phyloP scores from a whole-genome alignment of 2,888 invertebrate species.

The Caenorhabditis uteleia region DNA sequence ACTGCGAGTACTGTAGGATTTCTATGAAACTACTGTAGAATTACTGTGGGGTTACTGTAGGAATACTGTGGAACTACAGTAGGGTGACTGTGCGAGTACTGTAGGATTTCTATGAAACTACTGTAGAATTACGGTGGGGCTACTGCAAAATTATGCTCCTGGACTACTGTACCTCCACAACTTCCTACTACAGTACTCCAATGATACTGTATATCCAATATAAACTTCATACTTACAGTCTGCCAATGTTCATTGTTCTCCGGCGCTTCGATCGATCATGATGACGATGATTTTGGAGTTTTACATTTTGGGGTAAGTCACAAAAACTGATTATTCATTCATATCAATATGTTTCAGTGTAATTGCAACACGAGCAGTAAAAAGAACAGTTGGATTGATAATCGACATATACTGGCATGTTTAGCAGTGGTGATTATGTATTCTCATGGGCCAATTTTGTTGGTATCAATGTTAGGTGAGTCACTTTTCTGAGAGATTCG shows the following conservation, averaged over 20 bases:
- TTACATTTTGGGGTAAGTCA: constrained; percentile 79
- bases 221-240: constrained; percentile 73
- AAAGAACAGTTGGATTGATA: constrained; percentile 92
- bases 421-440: constrained; percentile 95
- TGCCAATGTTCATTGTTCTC: constrained; percentile 97
- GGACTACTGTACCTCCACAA: no score
- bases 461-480: constrained; percentile 81
- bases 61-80: no score
- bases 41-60: no score
- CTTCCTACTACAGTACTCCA: no score
- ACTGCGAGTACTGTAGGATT: no score
- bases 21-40: no score
- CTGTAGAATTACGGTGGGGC: no score
- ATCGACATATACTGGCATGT: constrained; percentile 97
- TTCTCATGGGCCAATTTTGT: constrained; percentile 92
- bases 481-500: no score
- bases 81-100: no score
- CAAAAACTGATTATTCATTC: background rate
- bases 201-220: no score
- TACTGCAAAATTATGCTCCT: no score
- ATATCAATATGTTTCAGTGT: constrained; percentile 69
- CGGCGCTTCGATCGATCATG: constrained; percentile 92
- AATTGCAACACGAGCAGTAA: constrained; percentile 78
- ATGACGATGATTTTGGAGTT: constrained; percentile 96
- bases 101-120: no score